A percentile compares a stretch with the other conserved stretches of the same genome.
These are phyloP conservation scores for Miniopterus natalensis DNA, from an alignment of 2,113 vertebrate genomes.

Conservation along the genomic window DNA sequence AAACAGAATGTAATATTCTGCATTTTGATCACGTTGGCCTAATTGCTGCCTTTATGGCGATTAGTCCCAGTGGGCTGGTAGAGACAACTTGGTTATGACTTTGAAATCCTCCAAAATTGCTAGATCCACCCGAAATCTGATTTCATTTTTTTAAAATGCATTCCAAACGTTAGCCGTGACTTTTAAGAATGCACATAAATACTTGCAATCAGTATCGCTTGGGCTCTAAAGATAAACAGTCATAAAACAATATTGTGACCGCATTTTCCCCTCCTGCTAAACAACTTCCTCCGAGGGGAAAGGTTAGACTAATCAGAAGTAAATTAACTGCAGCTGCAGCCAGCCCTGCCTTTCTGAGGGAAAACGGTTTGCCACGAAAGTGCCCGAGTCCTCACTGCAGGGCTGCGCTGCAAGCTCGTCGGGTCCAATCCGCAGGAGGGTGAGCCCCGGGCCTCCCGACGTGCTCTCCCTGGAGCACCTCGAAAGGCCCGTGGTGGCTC, in stretches of 20 bases:
- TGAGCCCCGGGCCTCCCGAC: fast-evolving
- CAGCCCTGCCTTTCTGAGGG: constrained; percentile 56
- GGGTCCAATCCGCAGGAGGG: background rate
- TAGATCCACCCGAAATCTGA: constrained; percentile 38
- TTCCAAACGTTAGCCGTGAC: constrained; percentile 67
- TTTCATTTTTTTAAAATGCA: background rate
- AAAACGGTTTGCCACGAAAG: constrained; percentile 79
- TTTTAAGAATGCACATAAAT: constrained; percentile 58
- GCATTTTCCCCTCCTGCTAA: constrained; percentile 82
- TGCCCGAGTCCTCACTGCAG: background rate
- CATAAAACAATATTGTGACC: constrained; percentile 77
- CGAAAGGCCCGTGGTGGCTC: fast-evolving
- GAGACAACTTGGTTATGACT: background rate
- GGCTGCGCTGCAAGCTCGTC: fast-evolving
- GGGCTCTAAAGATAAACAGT: constrained; percentile 71
- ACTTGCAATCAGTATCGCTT: constrained; percentile 78
- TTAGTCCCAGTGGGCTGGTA: background rate
- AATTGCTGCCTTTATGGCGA: constrained; percentile 1
- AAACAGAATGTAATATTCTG: background rate
- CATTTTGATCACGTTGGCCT: background rate
- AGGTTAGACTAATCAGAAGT: constrained; percentile 88
- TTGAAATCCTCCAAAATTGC: constrained; percentile 41
- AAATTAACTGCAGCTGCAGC: constrained; percentile 88
- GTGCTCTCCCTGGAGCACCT: background rate
- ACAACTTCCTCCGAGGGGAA: constrained; percentile 87